Evolutionary conservation across 2,113 vertebrate genomes (phyloP).

Genomic region (Dendropsophus ebraccatus): DNA sequence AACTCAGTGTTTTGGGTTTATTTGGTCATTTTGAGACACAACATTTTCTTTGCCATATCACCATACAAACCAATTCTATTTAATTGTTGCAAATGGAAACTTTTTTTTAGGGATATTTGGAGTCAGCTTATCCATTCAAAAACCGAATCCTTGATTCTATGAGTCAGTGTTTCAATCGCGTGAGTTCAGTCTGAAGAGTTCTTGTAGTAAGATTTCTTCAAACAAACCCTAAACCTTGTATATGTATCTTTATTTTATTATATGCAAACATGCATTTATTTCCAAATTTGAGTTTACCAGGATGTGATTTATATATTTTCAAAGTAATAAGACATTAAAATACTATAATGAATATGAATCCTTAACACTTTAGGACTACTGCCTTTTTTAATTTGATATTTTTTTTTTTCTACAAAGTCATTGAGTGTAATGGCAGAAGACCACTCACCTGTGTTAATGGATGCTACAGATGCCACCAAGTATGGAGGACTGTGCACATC

Average conservation of each 20-base stretch:
- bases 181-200: constrained; percentile 58
- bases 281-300: constrained; percentile 41
- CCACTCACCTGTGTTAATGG: constrained; percentile 29
- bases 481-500: constrained; percentile 28
- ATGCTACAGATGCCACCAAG: constrained; percentile 5
- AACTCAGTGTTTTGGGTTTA: constrained; percentile 9
- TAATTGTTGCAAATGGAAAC: neutral
- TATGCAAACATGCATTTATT: constrained; percentile 54
- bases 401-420: constrained; percentile 24
- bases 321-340: constrained; percentile 42
- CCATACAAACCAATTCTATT: constrained; percentile 25
- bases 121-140: constrained; percentile 52
- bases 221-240: constrained; percentile 55
- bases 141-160: constrained; percentile 60
- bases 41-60: constrained; percentile 23
- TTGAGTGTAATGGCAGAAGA: constrained; percentile 48
- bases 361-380: constrained; percentile 35
- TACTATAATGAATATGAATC: constrained; percentile 12
- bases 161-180: constrained; percentile 55
- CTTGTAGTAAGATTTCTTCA: constrained; percentile 58
- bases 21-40: constrained; percentile 33
- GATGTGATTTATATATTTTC: constrained; percentile 53
- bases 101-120: constrained; percentile 29
- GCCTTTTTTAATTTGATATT: constrained; percentile 39
- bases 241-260: constrained; percentile 58